Evolutionary conservation across 2,888 invertebrate species (phyloP).

Genomic region (Pseudolycoriella hygida): DNA sequence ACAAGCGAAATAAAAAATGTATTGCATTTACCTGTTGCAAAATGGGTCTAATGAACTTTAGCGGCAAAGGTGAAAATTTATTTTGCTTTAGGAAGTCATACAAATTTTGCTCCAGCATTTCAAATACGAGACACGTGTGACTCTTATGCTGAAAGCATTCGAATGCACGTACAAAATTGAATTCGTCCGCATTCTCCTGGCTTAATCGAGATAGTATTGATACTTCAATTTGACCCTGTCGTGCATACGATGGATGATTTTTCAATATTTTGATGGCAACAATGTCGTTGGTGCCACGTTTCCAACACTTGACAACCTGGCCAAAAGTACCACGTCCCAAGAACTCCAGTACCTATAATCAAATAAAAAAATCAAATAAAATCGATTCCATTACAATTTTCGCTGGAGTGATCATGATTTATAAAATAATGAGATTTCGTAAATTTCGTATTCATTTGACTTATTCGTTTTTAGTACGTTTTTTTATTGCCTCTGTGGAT

Average conservation of each 20-base stretch:
- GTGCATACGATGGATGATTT: slow-evolving; percentile 99
- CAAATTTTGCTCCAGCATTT: slow-evolving; percentile 99
- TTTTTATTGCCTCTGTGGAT: too few relatives aligned
- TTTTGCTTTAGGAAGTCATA: slow-evolving; percentile 99
- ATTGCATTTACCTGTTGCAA: slow-evolving; percentile 71
- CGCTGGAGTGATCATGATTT: too few relatives aligned
- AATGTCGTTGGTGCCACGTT: slow-evolving; percentile 99
- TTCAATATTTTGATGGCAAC: slow-evolving; percentile 99
- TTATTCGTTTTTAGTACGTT: too few relatives aligned
- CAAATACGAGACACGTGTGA: slow-evolving; percentile 98
- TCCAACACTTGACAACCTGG: slow-evolving; percentile 99
- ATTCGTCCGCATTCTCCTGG: slow-evolving; percentile 97
- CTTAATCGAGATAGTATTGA: slow-evolving; percentile 83
- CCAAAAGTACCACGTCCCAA: slow-evolving; percentile 98
- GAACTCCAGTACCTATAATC: slow-evolving; percentile 83
- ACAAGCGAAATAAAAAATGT: not conserved
- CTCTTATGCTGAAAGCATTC: slow-evolving; percentile 99
- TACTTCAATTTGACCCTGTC: slow-evolving; percentile 99
- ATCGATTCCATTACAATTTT: too few relatives aligned
- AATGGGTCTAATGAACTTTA: slow-evolving; percentile 97
- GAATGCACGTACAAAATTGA: slow-evolving; percentile 98
- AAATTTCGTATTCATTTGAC: too few relatives aligned
- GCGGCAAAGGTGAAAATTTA: slow-evolving; percentile 95
- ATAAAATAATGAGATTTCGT: too few relatives aligned
- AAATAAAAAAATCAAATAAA: not conserved